These are phyloP conservation scores for Papilio machaon DNA, from an alignment of 1,140 invertebrate species.

Conservation along the genomic window DNA sequence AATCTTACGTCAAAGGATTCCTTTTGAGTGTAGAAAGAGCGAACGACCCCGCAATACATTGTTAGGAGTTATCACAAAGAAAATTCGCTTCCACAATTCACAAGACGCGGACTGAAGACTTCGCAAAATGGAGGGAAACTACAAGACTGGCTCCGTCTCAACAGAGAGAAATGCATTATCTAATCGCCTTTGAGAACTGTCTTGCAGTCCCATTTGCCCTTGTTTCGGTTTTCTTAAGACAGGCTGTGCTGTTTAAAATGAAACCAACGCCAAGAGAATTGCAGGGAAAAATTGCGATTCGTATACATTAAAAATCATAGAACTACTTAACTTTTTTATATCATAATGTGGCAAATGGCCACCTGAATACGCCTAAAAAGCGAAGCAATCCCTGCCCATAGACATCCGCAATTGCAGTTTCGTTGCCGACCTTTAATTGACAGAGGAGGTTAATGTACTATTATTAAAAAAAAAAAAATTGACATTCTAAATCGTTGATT, in stretches of 20 bases:
- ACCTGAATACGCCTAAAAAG: no score
- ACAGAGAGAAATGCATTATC: conserved; percentile 36
- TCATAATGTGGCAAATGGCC: no score
- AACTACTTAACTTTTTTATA: no score
- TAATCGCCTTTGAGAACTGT: conserved; percentile 32
- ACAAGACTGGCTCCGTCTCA: conserved; percentile 1
- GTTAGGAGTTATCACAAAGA: conserved; percentile 17
- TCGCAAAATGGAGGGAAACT: conserved; percentile 27
- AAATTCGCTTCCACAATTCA: conserved; percentile 18
- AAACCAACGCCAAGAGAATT: not conserved
- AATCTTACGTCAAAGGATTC: conserved; percentile 22
- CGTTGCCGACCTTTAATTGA: no score
- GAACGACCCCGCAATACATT: conserved; percentile 32
- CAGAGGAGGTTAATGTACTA: no score
- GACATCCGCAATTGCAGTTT: no score
- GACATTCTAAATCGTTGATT: not conserved
- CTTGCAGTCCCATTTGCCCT: conserved; percentile 27
- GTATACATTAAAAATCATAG: no score
- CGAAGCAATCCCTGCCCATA: no score
- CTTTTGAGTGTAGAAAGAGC: conserved; percentile 22
- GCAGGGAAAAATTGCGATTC: no score
- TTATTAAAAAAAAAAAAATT: no score
- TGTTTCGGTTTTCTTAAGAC: conserved; percentile 26
- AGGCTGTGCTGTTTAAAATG: conserved; percentile 8
- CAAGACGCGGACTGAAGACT: conserved; percentile 7